These are phyloP conservation scores for Alethe diademata DNA, from an alignment of 2,113 vertebrate genomes.

Conservation along the genomic window DNA sequence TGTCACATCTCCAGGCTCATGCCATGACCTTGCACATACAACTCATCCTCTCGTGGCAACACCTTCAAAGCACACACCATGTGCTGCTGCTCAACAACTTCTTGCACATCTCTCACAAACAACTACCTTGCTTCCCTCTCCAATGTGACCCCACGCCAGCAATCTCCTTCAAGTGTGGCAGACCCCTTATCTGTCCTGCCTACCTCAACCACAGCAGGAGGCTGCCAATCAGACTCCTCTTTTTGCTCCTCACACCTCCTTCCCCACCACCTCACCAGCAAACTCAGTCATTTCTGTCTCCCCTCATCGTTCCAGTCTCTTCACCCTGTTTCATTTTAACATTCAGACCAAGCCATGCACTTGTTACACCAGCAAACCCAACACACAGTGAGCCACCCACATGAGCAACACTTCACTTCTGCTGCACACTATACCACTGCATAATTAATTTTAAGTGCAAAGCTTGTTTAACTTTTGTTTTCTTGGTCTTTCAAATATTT, in stretches of 20 bases:
- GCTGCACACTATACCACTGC: not conserved
- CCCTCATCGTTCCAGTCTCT: fast-evolving
- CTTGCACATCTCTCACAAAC: not conserved
- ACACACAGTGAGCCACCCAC: not conserved
- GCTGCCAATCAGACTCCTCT: not conserved
- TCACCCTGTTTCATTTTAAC: fast-evolving
- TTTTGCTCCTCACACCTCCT: not conserved
- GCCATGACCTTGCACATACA: not conserved
- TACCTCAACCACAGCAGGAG: not conserved
- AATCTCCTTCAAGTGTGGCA: fast-evolving
- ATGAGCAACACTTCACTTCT: not conserved
- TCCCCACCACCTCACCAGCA: not conserved
- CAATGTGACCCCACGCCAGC: not conserved
- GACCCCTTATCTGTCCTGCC: not conserved
- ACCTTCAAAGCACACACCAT: not conserved
- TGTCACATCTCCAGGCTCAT: not conserved
- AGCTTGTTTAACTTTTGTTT: not conserved
- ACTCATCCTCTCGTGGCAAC: not conserved
- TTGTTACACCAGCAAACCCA: not conserved
- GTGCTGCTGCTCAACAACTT: not conserved
- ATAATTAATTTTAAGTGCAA: not conserved
- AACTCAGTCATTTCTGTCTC: not conserved
- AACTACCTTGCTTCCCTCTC: not conserved
- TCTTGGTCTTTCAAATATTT: not conserved
- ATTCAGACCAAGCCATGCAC: not conserved